These are phyloP conservation scores for Haemorhous mexicanus DNA, from an alignment of 2,113 vertebrate species.

Conservation along the genomic window DNA sequence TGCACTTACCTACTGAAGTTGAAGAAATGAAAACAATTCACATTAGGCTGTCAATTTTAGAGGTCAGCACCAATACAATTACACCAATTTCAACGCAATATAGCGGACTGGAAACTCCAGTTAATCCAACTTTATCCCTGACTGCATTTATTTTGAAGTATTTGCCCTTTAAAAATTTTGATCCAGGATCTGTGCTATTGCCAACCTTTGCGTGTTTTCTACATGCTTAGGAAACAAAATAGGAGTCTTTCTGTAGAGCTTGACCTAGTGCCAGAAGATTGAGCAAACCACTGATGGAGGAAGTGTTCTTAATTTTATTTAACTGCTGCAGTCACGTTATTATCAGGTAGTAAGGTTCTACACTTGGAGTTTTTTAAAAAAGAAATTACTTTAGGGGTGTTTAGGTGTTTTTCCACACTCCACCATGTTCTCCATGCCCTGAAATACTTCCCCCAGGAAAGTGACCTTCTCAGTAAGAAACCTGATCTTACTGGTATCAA, in stretches of 20 bases:
- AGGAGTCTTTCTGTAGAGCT: not conserved
- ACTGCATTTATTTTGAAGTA: not conserved
- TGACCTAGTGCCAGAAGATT: not conserved
- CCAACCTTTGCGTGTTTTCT: not conserved
- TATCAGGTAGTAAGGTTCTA: not conserved
- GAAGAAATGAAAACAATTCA: not conserved
- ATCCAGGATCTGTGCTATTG: not conserved
- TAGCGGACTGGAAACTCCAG: not conserved
- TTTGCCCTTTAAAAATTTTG: not conserved
- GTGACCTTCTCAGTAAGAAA: not conserved
- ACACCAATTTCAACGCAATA: not conserved
- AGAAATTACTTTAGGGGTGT: not conserved
- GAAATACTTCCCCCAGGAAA: slow-evolving; percentile 11
- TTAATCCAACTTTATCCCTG: not conserved
- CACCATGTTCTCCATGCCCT: not conserved
- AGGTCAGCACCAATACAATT: not conserved
- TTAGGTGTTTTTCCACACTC: not conserved
- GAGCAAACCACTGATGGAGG: not conserved
- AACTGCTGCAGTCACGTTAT: not conserved
- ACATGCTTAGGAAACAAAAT: not conserved
- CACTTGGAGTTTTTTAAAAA: not conserved
- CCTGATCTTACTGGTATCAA: not conserved
- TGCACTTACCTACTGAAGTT: not conserved
- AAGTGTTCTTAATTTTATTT: not conserved
- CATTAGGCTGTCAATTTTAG: not conserved